Evolutionary conservation across 2,113 vertebrate genomes (phyloP).

Genomic region (Camelus bactrianus): DNA sequence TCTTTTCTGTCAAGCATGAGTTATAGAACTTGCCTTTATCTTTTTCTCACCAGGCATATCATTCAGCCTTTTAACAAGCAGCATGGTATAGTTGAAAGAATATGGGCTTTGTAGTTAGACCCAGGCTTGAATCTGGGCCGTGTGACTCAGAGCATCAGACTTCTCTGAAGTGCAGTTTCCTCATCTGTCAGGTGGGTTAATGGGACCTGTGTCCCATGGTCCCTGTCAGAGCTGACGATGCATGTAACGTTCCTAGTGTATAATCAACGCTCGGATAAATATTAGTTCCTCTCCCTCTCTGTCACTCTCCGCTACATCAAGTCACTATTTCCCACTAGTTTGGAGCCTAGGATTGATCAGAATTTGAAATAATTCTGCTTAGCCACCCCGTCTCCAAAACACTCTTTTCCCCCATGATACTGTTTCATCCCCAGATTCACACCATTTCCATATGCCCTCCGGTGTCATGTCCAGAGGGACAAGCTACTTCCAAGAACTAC

Average conservation of each 20-base stretch:
- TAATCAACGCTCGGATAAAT: neutral
- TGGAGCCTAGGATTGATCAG: neutral
- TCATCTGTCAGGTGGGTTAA: neutral
- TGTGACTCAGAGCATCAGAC: neutral
- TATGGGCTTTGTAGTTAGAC: constrained; percentile 63
- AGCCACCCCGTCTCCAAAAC: too few relatives aligned
- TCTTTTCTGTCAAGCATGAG: constrained; percentile 73
- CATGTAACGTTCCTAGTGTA: neutral
- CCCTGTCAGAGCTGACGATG: neutral
- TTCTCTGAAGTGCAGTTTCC: constrained; percentile 37
- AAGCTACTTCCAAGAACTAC: neutral
- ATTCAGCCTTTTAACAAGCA: constrained; percentile 68
- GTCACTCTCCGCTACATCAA: neutral
- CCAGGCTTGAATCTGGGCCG: neutral
- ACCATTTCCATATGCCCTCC: neutral
- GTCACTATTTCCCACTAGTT: neutral
- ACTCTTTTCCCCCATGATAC: neutral
- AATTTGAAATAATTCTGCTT: constrained; percentile 2
- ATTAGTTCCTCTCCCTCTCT: neutral
- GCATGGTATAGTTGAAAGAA: constrained; percentile 65
- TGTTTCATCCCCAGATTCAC: neutral
- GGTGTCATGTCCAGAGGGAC: neutral
- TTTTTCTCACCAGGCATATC: constrained; percentile 58
- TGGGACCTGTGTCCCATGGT: neutral
- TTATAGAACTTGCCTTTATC: constrained; percentile 73